phyloP scores from a whole-genome alignment of 2,113 vertebrate species.

The Thunnus thynnus region DNA sequence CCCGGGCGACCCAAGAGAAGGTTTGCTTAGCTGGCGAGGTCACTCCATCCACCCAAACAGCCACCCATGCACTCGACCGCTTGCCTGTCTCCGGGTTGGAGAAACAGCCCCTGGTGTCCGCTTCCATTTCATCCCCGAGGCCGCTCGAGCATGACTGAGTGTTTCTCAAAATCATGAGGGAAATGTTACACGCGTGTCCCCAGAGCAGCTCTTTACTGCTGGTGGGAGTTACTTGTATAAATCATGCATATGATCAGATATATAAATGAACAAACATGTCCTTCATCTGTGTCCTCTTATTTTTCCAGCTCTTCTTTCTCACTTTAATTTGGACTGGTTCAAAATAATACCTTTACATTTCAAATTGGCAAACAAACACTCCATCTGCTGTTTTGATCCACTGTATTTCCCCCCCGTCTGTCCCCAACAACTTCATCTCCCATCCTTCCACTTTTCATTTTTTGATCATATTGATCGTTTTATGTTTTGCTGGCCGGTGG shows the following conservation, averaged over 20 bases:
- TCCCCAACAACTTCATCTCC: slow-evolving; percentile 7
- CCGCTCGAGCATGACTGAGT: slow-evolving; percentile 60
- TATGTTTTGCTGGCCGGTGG: slow-evolving; percentile 27
- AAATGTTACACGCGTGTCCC: slow-evolving; percentile 34
- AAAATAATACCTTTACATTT: not conserved
- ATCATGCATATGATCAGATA: slow-evolving; percentile 46
- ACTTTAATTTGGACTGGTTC: too few species aligned
- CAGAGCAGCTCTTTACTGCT: slow-evolving; percentile 14
- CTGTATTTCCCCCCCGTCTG: not conserved
- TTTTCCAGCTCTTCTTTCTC: not conserved
- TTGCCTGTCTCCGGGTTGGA: slow-evolving; percentile 10
- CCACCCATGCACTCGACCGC: slow-evolving; percentile 9
- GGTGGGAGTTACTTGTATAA: slow-evolving; percentile 19
- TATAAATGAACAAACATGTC: not conserved
- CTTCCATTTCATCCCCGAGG: slow-evolving; percentile 60
- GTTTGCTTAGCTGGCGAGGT: slow-evolving; percentile 28
- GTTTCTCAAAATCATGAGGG: slow-evolving; percentile 46
- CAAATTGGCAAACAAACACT: not conserved
- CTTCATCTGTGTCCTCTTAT: not conserved
- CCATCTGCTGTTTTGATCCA: not conserved
- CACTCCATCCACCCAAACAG: slow-evolving; percentile 44
- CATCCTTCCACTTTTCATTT: slow-evolving; percentile 15
- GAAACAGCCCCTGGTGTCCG: slow-evolving; percentile 47
- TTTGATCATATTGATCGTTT: slow-evolving; percentile 33
- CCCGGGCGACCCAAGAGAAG: slow-evolving; percentile 14